Percentiles rank a stretch among this genome's conserved stretches.
phyloP scores from a whole-genome alignment of 2,888 invertebrate genomes.

The Pedicia rivosa region DNA sequence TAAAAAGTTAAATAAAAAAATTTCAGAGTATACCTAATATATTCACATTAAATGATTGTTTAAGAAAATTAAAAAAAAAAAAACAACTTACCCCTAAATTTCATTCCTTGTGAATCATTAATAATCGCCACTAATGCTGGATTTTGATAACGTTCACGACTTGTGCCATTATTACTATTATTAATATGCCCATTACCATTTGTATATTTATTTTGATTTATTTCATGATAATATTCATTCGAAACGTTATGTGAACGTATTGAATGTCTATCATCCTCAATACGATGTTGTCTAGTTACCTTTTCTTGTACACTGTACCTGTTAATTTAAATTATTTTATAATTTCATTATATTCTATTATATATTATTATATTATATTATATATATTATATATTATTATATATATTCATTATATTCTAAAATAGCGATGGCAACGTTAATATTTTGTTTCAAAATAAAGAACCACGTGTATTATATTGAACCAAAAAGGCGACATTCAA shows the following conservation, averaged over 20 bases:
- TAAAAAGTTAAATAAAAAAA: too few relatives aligned
- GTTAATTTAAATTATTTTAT: too few relatives aligned
- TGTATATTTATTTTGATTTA: conserved; percentile 3
- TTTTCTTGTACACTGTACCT: conserved; percentile 29
- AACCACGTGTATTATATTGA: too few relatives aligned
- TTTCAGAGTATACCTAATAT: too few relatives aligned
- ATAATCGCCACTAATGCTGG: conserved; percentile 29
- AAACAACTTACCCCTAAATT: conserved; percentile 24
- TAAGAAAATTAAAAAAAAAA: background rate
- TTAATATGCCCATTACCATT: conserved; percentile 5
- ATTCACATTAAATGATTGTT: too few relatives aligned
- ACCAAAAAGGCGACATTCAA: too few relatives aligned
- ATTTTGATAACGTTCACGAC: conserved; percentile 27
- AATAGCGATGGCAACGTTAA: too few relatives aligned
- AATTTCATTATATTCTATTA: too few relatives aligned
- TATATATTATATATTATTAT: too few relatives aligned
- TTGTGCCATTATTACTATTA: conserved; percentile 1
- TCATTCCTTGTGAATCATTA: conserved; percentile 28
- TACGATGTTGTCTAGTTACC: conserved; percentile 23
- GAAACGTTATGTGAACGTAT: conserved; percentile 2
- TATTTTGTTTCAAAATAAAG: too few relatives aligned
- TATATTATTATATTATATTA: too few relatives aligned
- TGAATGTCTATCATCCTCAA: conserved; percentile 12
- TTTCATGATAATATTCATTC: conserved; percentile 2
- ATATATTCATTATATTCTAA: too few relatives aligned